Evolutionary conservation across 2,113 vertebrate species (phyloP).

Genomic region (Saccopteryx leptura): DNA sequence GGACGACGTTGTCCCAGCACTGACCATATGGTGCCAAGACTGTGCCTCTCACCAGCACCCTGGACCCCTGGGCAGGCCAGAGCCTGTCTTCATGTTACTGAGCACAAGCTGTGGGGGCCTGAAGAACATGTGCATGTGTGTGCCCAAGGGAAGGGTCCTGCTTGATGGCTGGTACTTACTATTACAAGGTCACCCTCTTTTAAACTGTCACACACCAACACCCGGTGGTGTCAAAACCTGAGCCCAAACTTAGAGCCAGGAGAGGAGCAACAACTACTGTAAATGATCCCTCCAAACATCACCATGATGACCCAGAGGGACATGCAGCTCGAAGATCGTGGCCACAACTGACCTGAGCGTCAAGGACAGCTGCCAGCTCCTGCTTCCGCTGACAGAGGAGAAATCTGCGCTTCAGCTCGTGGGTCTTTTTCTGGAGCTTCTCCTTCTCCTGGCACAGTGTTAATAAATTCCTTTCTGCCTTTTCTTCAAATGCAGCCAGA

Average conservation of each 20-base stretch:
- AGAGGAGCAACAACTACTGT: fast-evolving
- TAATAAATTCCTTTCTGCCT: conserved; percentile 89
- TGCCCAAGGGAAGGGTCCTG: background rate
- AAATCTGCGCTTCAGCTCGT: conserved; percentile 84
- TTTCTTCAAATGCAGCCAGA: conserved; percentile 85
- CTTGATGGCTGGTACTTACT: background rate
- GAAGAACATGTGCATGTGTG: too few relatives aligned
- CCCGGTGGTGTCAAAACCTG: background rate
- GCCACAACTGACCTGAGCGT: conserved; percentile 89
- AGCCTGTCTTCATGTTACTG: fast-evolving
- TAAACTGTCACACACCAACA: background rate
- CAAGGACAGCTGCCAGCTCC: conserved; percentile 85
- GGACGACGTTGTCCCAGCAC: background rate
- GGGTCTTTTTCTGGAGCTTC: conserved; percentile 82
- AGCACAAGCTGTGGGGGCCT: fast-evolving
- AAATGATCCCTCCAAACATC: background rate
- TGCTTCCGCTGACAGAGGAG: conserved; percentile 85
- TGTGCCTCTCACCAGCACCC: background rate
- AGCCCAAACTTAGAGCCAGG: background rate
- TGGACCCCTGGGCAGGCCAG: background rate
- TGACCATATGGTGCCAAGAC: background rate
- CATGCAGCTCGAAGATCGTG: fast-evolving
- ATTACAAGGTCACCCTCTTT: background rate
- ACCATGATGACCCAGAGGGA: fast-evolving
- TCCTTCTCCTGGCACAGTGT: conserved; percentile 87